Evolutionary conservation across 2,888 invertebrate species (phyloP), one percentile per base, ranked within the genome.

Genomic region (Nephrotoma guestfalica): DNA sequence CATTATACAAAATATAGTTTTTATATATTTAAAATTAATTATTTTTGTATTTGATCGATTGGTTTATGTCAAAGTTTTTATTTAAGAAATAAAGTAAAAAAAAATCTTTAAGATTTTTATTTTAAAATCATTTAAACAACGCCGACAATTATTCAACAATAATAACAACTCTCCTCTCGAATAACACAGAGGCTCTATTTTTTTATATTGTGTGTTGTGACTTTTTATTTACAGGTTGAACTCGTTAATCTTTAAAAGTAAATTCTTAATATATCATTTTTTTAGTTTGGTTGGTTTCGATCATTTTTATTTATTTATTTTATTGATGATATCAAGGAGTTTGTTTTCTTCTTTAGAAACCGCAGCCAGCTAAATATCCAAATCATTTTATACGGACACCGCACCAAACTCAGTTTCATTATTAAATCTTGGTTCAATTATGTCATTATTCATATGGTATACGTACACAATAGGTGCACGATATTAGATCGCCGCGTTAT

Each of bases 321-420:
- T 84, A 84, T 84, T 84, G 84, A 84, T 84, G 84, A 84, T 84
- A 84, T 84, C 84, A 84, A 84, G 84, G 84, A 84, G 41, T 84
- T 84, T 41, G 84, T 84, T 84, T 84, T 84, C 42, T 41, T 84
- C 42, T 84, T 84, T 15, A 0, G 15, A 11, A 51, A 4, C 47
- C 13, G 15, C 6, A 71, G 9, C 71, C 71, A 71, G 71, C 71
- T 30, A 71, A 11, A 30, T 30, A 30, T 30, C 71, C 51, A 57
- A 57, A 30, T n/a, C 51, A 5, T 3, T 30, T 30, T 30, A 30
- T 30, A 30, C n/a, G 13, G 13, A 13, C 71, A 30, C 6, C 30
- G 4, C 30, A 71, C 30, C 30, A 30, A 15, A 51, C 51, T 51
- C 13, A 18, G 51, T 15, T 51, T 51, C 15, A 15, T 51, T 15